Evolutionary conservation across 2,888 invertebrate genomes (phyloP).

Genomic region (Oxystoma pomonae): DNA sequence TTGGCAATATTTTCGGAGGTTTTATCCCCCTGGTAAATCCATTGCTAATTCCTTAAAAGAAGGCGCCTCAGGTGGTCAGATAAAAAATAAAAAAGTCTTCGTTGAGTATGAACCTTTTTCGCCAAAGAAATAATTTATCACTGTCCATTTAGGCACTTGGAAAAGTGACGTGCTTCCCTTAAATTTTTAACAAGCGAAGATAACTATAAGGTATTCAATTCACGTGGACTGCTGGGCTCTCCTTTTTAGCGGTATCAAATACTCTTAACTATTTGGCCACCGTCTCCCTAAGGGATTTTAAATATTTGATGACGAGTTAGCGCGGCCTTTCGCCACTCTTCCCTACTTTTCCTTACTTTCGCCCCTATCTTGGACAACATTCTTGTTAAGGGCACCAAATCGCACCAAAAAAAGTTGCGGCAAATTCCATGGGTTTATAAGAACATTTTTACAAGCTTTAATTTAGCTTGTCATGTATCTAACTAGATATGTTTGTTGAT

Average conservation of each 20-base stretch:
- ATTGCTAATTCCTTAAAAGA: too few relatives aligned
- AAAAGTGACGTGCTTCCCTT: slow-evolving; percentile 4
- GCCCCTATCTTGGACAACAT: slow-evolving; percentile 21
- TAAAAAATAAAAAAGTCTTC: not conserved
- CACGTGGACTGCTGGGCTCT: slow-evolving; percentile 24
- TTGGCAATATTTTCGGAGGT: too few relatives aligned
- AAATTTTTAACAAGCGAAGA: slow-evolving; percentile 22
- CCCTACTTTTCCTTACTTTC: slow-evolving; percentile 31
- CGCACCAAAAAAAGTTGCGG: not conserved
- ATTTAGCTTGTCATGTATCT: too few relatives aligned
- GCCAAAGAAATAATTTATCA: not conserved
- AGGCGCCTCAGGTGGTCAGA: not conserved
- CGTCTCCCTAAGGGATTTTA: slow-evolving; percentile 43
- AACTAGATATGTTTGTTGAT: too few relatives aligned
- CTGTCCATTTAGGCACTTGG: not conserved
- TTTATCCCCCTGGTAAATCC: too few relatives aligned
- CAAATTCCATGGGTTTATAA: too few relatives aligned
- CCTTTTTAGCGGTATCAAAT: slow-evolving; percentile 20
- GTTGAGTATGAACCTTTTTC: not conserved
- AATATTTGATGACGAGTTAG: slow-evolving; percentile 49
- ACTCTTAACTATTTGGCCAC: slow-evolving; percentile 39
- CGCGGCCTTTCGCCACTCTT: slow-evolving; percentile 41
- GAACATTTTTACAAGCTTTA: too few relatives aligned
- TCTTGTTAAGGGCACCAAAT: not conserved
- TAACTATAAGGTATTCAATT: slow-evolving; percentile 25